Evolutionary conservation across 2,797 vertebrate genomes (phyloP).

Genomic region (Scolopax bukidnonensis): DNA sequence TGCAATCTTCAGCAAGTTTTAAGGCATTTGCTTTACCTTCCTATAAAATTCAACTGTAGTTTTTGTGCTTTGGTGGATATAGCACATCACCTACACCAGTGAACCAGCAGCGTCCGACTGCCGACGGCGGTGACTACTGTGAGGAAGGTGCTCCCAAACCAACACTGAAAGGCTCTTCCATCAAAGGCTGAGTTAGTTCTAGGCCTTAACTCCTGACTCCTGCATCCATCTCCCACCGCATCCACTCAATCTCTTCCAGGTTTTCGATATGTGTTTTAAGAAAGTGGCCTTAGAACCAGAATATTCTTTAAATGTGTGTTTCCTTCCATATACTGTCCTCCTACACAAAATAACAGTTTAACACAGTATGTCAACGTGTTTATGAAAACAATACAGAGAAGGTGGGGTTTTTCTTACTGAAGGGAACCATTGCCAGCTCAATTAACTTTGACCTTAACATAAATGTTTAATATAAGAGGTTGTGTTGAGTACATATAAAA

Average conservation of each 20-base stretch:
- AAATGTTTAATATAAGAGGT: background rate
- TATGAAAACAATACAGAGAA: background rate
- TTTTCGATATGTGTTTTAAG: background rate
- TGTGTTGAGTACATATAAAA: background rate
- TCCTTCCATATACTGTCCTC: background rate
- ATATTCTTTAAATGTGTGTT: background rate
- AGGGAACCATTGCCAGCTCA: background rate
- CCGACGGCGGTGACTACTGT: rapidly evolving
- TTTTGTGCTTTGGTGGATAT: background rate
- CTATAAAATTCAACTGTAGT: background rate
- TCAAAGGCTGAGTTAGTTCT: background rate
- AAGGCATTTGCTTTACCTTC: background rate
- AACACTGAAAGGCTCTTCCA: background rate
- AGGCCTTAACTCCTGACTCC: background rate
- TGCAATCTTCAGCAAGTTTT: background rate
- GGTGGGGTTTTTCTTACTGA: background rate
- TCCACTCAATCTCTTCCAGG: background rate
- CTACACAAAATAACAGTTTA: background rate
- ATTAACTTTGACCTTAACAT: background rate
- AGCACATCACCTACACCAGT: background rate
- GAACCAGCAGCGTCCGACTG: background rate
- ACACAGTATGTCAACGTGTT: background rate
- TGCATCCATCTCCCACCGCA: background rate
- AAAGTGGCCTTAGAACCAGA: background rate
- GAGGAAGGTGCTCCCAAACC: background rate